phyloP scores from a whole-genome alignment of 2,113 vertebrate species.

The Zapornia atra region DNA sequence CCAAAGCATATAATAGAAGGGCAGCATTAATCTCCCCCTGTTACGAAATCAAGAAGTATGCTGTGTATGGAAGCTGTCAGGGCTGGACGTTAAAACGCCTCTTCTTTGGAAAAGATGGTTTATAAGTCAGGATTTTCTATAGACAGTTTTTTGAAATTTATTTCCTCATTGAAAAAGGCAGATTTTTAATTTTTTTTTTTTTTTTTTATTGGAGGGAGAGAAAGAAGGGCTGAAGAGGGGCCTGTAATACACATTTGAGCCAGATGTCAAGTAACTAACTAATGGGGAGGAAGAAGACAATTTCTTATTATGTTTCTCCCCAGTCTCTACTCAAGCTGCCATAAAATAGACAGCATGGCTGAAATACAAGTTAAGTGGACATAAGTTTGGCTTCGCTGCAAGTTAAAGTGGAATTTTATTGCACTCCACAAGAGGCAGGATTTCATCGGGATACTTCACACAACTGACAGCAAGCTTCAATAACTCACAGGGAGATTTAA shows the following conservation, averaged over 20 bases:
- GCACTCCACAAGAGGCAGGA: not conserved
- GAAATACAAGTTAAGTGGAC: not conserved
- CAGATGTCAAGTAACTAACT: constrained; percentile 22
- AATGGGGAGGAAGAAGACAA: not conserved
- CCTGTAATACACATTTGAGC: not conserved
- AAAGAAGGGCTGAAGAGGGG: not conserved
- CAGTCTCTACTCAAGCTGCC: not conserved
- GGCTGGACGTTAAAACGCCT: not conserved
- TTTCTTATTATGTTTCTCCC: constrained; percentile 3
- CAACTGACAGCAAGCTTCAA: not conserved
- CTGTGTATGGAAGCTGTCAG: not conserved
- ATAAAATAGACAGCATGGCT: not conserved
- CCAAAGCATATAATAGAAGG: constrained; percentile 52
- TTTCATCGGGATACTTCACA: not conserved
- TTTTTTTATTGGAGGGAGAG: not conserved
- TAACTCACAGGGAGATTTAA: not conserved
- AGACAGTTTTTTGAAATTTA: not conserved
- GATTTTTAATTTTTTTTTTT: not conserved
- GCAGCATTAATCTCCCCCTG: constrained; percentile 50
- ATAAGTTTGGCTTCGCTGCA: not conserved
- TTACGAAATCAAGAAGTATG: constrained; percentile 38
- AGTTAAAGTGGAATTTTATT: not conserved
- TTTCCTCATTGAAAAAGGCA: not conserved
- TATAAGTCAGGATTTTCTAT: not conserved
- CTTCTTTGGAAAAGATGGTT: not conserved